Evolutionary conservation across 2,113 vertebrate genomes (phyloP), one percentile per base, ranked within the genome.

Genomic region (Martes martes): DNA sequence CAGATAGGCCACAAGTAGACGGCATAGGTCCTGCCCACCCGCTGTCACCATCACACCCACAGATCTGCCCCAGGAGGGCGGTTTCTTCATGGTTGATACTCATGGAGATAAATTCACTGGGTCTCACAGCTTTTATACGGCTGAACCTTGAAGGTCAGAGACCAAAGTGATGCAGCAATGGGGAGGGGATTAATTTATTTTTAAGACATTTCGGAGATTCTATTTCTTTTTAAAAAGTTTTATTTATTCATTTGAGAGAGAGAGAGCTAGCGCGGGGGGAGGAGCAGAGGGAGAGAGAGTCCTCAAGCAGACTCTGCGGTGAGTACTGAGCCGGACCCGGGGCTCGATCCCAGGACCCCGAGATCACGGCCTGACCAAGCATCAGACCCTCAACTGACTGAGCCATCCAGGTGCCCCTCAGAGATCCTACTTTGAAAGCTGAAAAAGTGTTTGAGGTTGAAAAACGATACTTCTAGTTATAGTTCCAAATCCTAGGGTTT

Each of bases 1-100:
- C 42, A 42, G 73, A 7, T 0, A 3, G 0, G 8, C 15, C 9
- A 2, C 33, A 33, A 52, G 39, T 2, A 63, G 61, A 50, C 3
- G 0, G 5, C 15, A 1, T 21, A 5, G 1, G 5, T 26, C 0
- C 21, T 5, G 1, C 33, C 11, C 2, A 3, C n/a, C 10, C 5
- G 0, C 11, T 55, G 42, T 59, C 18, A 6, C 45, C 15, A 0
- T 55, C 55, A 4, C 1, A 0, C 31, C 61, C 15, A 0, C 19
- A 39, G 2, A 45, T 19, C 63, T 69, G 67, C 26, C n/a, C 7
- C 14, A 23, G 1, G 59, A 69, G 19, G 1, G 4, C 1, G 4
- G 50, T 31, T 55, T 8, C 18, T 47, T 91, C 11, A 0, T 10
- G 23, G 4, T 4, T 63, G 33, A 2, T 39, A 18, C 31, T 39